Percentiles rank a stretch among this genome's conserved stretches.
phyloP scores from a whole-genome alignment of 2,113 vertebrate species.

The Poecilia latipinna region DNA sequence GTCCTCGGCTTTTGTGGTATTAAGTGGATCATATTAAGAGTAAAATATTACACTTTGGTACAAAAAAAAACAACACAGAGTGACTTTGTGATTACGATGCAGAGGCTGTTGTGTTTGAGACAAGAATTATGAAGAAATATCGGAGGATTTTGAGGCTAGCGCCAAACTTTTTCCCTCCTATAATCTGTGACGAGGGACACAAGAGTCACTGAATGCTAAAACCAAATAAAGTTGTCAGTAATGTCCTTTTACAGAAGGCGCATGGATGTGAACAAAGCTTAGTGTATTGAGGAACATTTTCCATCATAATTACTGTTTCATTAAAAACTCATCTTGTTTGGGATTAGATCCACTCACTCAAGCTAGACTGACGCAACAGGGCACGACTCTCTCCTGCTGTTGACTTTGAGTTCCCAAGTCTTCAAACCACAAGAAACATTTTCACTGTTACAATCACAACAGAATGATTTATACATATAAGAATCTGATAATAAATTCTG shows the following conservation, averaged over 20 bases:
- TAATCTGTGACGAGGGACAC: slow-evolving; percentile 53
- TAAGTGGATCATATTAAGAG: slow-evolving; percentile 15
- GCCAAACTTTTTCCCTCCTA: slow-evolving; percentile 33
- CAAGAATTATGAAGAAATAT: slow-evolving; percentile 43
- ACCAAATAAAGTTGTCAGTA: slow-evolving; percentile 64
- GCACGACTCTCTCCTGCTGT: slow-evolving; percentile 9
- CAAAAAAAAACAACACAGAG: slow-evolving; percentile 1
- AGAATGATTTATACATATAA: too few species aligned
- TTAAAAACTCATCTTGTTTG: slow-evolving; percentile 15
- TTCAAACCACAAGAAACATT: not conserved
- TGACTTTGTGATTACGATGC: slow-evolving; percentile 47
- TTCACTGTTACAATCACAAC: not conserved
- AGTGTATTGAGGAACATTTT: slow-evolving; percentile 31
- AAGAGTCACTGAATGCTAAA: slow-evolving; percentile 57
- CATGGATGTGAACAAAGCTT: slow-evolving; percentile 24
- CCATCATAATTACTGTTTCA: slow-evolving; percentile 18
- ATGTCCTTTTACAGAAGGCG: slow-evolving; percentile 50
- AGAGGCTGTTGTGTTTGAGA: slow-evolving; percentile 63
- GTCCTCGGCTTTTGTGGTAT: not conserved
- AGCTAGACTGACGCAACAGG: not conserved
- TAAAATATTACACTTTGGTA: slow-evolving; percentile 25
- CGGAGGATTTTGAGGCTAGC: slow-evolving; percentile 56
- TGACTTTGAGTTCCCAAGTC: slow-evolving; percentile 1
- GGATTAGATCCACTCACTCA: not conserved
- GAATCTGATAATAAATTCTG: too few species aligned